Evolutionary conservation across 2,797 vertebrate species (phyloP).

Genomic region (Melanogrammus aeglefinus): DNA sequence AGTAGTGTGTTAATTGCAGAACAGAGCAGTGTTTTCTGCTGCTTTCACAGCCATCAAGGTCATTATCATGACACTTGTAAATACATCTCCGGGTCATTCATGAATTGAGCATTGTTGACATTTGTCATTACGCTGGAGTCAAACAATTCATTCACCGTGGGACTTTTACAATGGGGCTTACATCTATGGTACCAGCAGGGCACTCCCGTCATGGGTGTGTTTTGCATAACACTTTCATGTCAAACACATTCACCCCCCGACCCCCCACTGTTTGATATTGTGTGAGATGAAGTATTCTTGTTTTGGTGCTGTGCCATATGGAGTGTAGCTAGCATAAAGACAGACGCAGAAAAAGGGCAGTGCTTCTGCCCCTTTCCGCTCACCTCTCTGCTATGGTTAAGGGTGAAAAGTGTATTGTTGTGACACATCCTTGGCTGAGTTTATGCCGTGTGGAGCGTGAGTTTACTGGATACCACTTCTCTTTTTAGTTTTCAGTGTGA

Average conservation of each 20-base stretch:
- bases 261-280: slow-evolving; percentile 47
- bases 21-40: neutral
- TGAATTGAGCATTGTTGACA: too few species aligned
- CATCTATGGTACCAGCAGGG: slow-evolving; percentile 28
- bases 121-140: neutral
- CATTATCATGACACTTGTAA: too few species aligned
- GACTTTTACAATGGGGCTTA: too few species aligned
- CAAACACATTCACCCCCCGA: slow-evolving; percentile 41
- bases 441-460: slow-evolving; percentile 49
- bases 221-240: slow-evolving; percentile 47
- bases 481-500: neutral
- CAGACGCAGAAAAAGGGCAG: slow-evolving; percentile 31
- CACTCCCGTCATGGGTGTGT: slow-evolving; percentile 28
- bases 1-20: too few species aligned
- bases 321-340: slow-evolving; percentile 55
- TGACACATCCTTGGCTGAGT: slow-evolving; percentile 61
- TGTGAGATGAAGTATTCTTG: slow-evolving; percentile 52
- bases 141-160: slow-evolving; percentile 2
- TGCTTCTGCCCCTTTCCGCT: slow-evolving; percentile 38
- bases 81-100: too few species aligned
- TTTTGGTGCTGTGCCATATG: slow-evolving; percentile 43
- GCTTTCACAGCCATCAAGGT: neutral
- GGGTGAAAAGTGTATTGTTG: slow-evolving; percentile 64
- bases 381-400: slow-evolving; percentile 51
- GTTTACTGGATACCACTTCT: slow-evolving; percentile 11